A percentile compares a stretch with the other conserved stretches of the same genome.
phyloP scores from a whole-genome alignment of 2,888 invertebrate genomes.

The Ornithoptera priamus region DNA sequence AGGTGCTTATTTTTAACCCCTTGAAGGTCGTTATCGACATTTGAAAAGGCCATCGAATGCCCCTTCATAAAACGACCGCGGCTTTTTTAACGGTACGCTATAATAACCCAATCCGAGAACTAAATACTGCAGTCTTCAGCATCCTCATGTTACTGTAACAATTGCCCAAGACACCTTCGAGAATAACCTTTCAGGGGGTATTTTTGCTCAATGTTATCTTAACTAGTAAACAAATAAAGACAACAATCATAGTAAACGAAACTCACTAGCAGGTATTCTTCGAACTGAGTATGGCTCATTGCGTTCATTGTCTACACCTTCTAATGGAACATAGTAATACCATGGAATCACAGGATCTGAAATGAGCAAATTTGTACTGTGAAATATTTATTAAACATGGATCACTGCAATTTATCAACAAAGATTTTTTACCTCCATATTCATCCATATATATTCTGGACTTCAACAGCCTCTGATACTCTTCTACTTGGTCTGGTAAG shows the following conservation, averaged over 20 bases:
- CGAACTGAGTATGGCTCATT: conserved; percentile 84
- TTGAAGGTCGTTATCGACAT: too few species aligned
- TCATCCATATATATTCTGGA: conserved; percentile 89
- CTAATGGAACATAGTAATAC: conserved; percentile 92
- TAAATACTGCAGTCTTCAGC: too few species aligned
- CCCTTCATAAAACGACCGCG: too few species aligned
- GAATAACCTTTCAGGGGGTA: too few species aligned
- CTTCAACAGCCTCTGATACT: conserved; percentile 92
- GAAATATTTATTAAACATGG: not conserved
- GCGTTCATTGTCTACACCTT: conserved; percentile 86
- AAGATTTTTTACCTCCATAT: conserved; percentile 83
- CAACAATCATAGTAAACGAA: conserved; percentile 26
- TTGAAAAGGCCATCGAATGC: too few species aligned
- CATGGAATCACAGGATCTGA: conserved; percentile 95
- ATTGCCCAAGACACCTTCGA: too few species aligned
- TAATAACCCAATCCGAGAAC: too few species aligned
- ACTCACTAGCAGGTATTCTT: conserved; percentile 82
- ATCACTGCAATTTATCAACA: not conserved
- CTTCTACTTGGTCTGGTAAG: conserved; percentile 93
- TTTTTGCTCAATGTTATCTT: too few species aligned
- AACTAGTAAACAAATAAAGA: not conserved
- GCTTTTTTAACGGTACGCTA: too few species aligned
- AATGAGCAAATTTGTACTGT: conserved; percentile 37
- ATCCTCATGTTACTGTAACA: too few species aligned
- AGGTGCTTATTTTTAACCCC: too few species aligned